A percentile compares a stretch with the other conserved stretches of the same genome.
phyloP scores from a whole-genome alignment of 2,888 invertebrate species.

The Abrostola triplasia region DNA sequence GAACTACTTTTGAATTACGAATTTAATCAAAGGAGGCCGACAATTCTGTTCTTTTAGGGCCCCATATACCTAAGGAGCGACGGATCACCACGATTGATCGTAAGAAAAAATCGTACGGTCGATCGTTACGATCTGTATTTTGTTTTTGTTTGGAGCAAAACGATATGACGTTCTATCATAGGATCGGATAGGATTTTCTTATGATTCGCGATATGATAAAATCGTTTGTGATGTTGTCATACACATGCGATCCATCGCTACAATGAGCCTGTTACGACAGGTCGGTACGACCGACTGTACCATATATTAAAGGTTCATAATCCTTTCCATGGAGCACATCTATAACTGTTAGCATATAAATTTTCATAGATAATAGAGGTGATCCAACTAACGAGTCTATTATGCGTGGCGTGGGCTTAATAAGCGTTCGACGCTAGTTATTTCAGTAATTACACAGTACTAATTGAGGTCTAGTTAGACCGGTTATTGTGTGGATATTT shows the following conservation, averaged over 20 bases:
- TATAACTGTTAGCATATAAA: constrained; percentile 19
- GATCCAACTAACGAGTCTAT: constrained; percentile 70
- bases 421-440: constrained; percentile 61
- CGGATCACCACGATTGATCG: too few relatives aligned
- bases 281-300: too few relatives aligned
- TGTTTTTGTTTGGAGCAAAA: too few relatives aligned
- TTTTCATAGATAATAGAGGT: constrained; percentile 52
- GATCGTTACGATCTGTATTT: too few relatives aligned
- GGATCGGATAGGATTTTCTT: too few relatives aligned
- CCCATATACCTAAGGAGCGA: too few relatives aligned
- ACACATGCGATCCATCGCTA: not conserved
- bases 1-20: not conserved
- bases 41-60: not conserved
- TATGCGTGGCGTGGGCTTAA: constrained; percentile 67
- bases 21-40: constrained; percentile 4
- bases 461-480: constrained; percentile 69
- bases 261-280: too few relatives aligned
- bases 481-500: constrained; percentile 50
- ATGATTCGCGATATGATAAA: too few relatives aligned
- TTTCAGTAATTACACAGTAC: constrained; percentile 70
- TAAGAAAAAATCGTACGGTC: too few relatives aligned
- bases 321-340: constrained; percentile 15
- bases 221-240: too few relatives aligned
- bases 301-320: too few relatives aligned
- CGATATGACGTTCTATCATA: too few relatives aligned